phyloP scores from a whole-genome alignment of 2,888 invertebrate genomes.

The Blastobasis lacticolella region DNA sequence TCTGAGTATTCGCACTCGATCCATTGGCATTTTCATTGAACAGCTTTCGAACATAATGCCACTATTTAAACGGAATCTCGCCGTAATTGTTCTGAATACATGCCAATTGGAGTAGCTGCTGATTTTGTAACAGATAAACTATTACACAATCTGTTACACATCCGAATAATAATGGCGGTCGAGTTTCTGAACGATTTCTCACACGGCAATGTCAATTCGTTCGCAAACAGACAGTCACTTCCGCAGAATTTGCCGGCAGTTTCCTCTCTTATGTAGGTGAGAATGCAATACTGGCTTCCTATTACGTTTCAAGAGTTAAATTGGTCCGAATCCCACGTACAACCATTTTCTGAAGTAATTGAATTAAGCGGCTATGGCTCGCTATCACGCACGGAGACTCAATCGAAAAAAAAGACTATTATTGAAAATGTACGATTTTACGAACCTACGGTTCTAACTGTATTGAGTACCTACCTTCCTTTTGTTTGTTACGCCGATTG shows the following conservation, averaged over 20 bases:
- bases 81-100: constrained; percentile 28
- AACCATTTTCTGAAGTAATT: not conserved
- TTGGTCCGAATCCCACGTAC: not conserved
- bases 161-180: constrained; percentile 22
- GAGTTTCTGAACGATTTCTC: constrained; percentile 23
- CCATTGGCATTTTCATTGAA: constrained; percentile 7
- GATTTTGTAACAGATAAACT: constrained; percentile 19
- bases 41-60: constrained; percentile 21
- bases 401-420: no score
- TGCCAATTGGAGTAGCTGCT: constrained; percentile 28
- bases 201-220: constrained; percentile 29
- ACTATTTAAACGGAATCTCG: constrained; percentile 15
- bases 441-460: no score
- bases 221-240: constrained; percentile 38
- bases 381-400: no score
- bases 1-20: no score
- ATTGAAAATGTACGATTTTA: no score
- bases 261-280: constrained; percentile 34
- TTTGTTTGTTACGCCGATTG: no score
- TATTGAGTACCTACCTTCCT: no score
- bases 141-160: constrained; percentile 26
- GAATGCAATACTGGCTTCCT: constrained; percentile 30
- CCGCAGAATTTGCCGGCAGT: constrained; percentile 38
- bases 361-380: not conserved
- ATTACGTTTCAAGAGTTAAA: constrained; percentile 13